Evolutionary conservation across 23 tunicate species (phyloP), one percentile per base, ranked within the genome.

Genomic region (Styela plicata): DNA sequence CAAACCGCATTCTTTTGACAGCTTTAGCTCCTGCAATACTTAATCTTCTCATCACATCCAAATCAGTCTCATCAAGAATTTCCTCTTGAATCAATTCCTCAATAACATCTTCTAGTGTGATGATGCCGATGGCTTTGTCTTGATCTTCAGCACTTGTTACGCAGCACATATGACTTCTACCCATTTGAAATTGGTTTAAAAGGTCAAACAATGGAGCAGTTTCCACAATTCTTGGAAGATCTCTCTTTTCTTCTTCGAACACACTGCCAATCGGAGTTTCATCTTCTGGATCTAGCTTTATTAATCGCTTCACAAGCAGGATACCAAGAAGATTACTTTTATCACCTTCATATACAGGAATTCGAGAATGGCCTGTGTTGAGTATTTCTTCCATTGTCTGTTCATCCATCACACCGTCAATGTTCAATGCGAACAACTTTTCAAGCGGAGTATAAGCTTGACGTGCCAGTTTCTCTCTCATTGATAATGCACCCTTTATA

Each of bases 61-160:
- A 70, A 78, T 96, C 99, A 27, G 99, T 96, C 75, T 96, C 99
- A 78, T 96, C 99, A 44, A 96, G 52, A 26, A 96, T 96, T 82
- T 96, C 99, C 82, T 96, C 99, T 30, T 89, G 92, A n/a, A 96
- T 96, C 27, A 96, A 75, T 69, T 96, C 99, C 76, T 96, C 99
- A 71, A 96, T 91, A 23, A 96, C 88, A 85, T 96, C 99, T 85
- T 96, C 99, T 52, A 96, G 64, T 2, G 99, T 96, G 32, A 96
- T 79, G 35, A 96, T 80, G 1, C 99, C 99, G 21, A 82, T 64
- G 2, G 32, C 66, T 21, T 21, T 1, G 2, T 29, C 63, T 2
- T 19, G 25, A 2, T 73, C 79, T 2, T 34, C 67, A 16, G 64
- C 28, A 1, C 25, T 32, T 57, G 77, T 63, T 2, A 93, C 93